These are phyloP conservation scores for Blastomussa wellsi DNA, from an alignment of 92 coral and sea anemone genomes.

Conservation along the genomic window DNA sequence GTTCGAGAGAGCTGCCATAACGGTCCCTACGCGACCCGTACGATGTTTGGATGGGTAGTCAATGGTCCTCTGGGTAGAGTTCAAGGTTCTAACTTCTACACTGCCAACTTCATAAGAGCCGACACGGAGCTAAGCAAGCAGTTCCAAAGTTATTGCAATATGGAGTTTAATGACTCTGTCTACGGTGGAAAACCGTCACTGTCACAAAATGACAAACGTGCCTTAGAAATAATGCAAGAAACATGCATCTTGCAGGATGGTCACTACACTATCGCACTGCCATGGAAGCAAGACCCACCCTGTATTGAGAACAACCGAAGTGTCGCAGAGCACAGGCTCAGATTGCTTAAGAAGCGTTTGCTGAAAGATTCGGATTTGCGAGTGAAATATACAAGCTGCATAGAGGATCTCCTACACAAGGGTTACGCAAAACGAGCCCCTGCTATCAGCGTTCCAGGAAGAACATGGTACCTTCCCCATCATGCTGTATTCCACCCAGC, in stretches of 20 bases:
- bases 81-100: background rate
- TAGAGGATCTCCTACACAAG: conserved; percentile 46
- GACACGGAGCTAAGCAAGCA: background rate
- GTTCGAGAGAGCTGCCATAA: conserved; percentile 25
- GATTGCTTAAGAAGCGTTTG: background rate
- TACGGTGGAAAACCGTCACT: conserved; percentile 19
- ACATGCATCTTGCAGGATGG: conserved; percentile 46
- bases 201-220: conserved; percentile 49
- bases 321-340: conserved; percentile 41
- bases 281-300: conserved; percentile 51
- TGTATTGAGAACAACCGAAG: conserved; percentile 41
- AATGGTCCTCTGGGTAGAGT: conserved; percentile 37
- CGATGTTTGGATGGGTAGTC: conserved; percentile 54
- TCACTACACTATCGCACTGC: conserved; percentile 59
- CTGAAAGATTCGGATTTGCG: background rate
- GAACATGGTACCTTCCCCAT: conserved; percentile 58
- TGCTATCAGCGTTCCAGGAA: background rate
- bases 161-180: conserved; percentile 14
- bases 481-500: conserved; percentile 45
- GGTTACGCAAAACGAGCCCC: conserved; percentile 41
- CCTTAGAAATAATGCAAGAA: conserved; percentile 51
- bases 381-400: conserved; percentile 37
- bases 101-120: background rate
- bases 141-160: background rate
- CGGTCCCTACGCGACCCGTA: conserved; percentile 42